Evolutionary conservation across 2,888 invertebrate species (phyloP).

Genomic region (Catotricha subobsoleta): DNA sequence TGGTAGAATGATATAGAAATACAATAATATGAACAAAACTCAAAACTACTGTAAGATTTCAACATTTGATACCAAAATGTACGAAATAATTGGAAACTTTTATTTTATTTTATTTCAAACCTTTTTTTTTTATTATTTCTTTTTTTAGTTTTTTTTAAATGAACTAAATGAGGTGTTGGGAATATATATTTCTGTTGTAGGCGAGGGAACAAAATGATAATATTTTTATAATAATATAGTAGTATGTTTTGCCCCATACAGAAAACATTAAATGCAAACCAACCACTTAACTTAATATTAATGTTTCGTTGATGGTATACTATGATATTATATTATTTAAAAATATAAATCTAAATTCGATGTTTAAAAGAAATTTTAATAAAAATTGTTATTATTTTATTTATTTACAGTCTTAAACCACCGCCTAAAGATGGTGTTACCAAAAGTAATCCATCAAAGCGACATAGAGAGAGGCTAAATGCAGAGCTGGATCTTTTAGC

Average conservation of each 20-base stretch:
- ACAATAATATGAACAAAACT: too few species aligned
- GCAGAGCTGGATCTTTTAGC: constrained; percentile 96
- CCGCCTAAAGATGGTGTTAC: constrained; percentile 89
- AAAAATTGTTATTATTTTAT: constrained; percentile 8
- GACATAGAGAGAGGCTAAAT: constrained; percentile 93
- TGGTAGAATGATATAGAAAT: too few species aligned
- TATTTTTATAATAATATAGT: constrained; percentile 6
- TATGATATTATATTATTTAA: too few species aligned
- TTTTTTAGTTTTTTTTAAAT: constrained; percentile 1
- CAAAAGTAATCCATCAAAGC: constrained; percentile 94
- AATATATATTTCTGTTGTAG: constrained; percentile 3
- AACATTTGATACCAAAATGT: constrained; percentile 6
- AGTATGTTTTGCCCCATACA: too few species aligned
- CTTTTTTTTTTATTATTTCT: not conserved
- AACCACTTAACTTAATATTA: too few species aligned
- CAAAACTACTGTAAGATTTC: constrained; percentile 4
- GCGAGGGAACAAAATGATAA: constrained; percentile 3
- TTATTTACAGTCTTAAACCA: constrained; percentile 67
- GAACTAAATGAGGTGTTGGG: constrained; percentile 7
- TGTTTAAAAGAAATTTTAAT: too few species aligned
- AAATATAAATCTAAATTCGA: too few species aligned
- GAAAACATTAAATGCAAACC: too few species aligned
- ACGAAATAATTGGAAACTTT: constrained; percentile 8
- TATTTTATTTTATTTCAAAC: not conserved
- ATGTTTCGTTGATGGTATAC: too few species aligned